These are phyloP conservation scores for Stenichneumon culpator DNA, from an alignment of 2,888 invertebrate genomes.

Conservation along the genomic window DNA sequence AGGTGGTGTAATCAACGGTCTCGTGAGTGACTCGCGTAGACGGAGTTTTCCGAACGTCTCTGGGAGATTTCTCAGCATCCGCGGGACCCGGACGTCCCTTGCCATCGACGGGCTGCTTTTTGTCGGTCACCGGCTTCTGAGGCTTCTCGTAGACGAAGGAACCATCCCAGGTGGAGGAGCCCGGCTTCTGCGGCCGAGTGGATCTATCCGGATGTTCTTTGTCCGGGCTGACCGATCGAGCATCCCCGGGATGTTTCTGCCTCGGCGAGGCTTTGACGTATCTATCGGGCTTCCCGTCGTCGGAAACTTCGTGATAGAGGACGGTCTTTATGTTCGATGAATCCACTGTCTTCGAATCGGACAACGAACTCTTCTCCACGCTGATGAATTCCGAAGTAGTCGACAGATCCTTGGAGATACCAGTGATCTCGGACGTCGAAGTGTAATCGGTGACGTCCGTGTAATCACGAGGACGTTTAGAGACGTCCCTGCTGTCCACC, in stretches of 20 bases:
- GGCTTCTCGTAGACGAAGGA: slow-evolving; percentile 76
- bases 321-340: slow-evolving; percentile 58
- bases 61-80: slow-evolving; percentile 32
- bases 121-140: slow-evolving; percentile 58
- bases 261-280: slow-evolving; percentile 67
- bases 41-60: slow-evolving; percentile 39
- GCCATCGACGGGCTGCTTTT: slow-evolving; percentile 49
- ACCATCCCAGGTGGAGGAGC: slow-evolving; percentile 79
- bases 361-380: slow-evolving; percentile 47
- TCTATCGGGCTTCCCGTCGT: slow-evolving; percentile 73
- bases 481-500: slow-evolving; percentile 60
- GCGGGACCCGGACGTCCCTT: slow-evolving; percentile 53
- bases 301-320: slow-evolving; percentile 52
- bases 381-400: slow-evolving; percentile 52
- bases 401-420: slow-evolving; percentile 41
- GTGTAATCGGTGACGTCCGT: slow-evolving; percentile 33
- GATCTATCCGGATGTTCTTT: slow-evolving; percentile 66
- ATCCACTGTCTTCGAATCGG: slow-evolving; percentile 61
- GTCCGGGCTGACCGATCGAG: slow-evolving; percentile 40
- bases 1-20: slow-evolving; percentile 41
- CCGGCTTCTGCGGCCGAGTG: slow-evolving; percentile 74
- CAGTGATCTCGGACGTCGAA: slow-evolving; percentile 1
- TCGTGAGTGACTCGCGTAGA: slow-evolving; percentile 6
- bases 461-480: slow-evolving; percentile 47
- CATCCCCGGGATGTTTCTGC: slow-evolving; percentile 51